phyloP scores from a whole-genome alignment of 2,113 vertebrate species.

The Nansenia antarctica region DNA sequence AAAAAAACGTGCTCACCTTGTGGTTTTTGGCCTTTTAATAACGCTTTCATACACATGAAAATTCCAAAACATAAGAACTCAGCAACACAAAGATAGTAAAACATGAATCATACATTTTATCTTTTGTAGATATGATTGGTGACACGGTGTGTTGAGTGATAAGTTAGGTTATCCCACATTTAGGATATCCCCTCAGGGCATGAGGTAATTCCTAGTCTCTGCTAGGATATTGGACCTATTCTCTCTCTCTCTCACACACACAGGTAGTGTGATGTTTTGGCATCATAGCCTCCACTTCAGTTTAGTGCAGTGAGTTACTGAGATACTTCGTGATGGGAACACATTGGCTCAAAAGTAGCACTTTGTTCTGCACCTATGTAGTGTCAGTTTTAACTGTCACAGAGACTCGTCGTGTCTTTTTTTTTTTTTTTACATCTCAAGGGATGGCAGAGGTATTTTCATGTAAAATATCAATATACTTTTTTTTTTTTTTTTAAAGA shows the following conservation, averaged over 20 bases:
- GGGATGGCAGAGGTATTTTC: conserved; percentile 35
- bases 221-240: conserved; percentile 12
- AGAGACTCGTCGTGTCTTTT: conserved; percentile 19
- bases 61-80: conserved; percentile 42
- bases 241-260: conserved; percentile 8
- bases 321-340: neutral
- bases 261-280: conserved; percentile 53
- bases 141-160: conserved; percentile 14
- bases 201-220: conserved; percentile 56
- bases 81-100: conserved; percentile 70
- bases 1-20: conserved; percentile 19
- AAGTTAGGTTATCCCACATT: conserved; percentile 23
- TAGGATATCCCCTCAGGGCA: conserved; percentile 5
- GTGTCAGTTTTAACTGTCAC: conserved; percentile 21
- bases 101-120: conserved; percentile 53
- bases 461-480: conserved; percentile 56
- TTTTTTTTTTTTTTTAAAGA: conserved; percentile 44
- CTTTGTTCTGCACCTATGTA: conserved; percentile 14
- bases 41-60: conserved; percentile 48
- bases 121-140: conserved; percentile 23
- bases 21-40: neutral
- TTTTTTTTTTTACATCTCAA: conserved; percentile 29
- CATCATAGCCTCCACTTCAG: conserved; percentile 34
- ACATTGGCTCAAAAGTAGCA: conserved; percentile 15
- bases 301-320: conserved; percentile 16